Evolutionary conservation across 92 coral and sea anemone species (phyloP), one percentile per base, ranked within the genome.

Genomic region (Phenganax marumi): DNA sequence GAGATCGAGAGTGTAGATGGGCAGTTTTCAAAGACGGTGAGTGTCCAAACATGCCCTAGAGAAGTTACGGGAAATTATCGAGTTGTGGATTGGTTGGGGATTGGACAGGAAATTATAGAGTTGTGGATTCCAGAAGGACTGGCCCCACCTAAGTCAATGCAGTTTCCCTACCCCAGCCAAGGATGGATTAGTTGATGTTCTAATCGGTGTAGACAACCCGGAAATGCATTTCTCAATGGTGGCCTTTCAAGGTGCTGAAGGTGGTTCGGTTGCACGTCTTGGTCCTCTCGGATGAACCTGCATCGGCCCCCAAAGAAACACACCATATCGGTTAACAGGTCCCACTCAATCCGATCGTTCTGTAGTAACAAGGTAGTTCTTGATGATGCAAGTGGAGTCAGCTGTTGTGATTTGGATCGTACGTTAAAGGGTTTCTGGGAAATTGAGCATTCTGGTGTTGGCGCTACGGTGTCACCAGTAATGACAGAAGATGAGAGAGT

Each of bases 1-100:
- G 90, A 78, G 50, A 71, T 89, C 50, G 88, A 89, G 84, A 90
- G 85, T 73, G 89, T 82, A 10, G 54, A 76, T 77, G 89, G 92
- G 50, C 81, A 77, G 81, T 87, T 87, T 56, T 39, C 46, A 51
- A 86, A 68, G 57, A 73, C 74, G 68, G 70, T 86, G 23, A 81
- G 71, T 23, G 91, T 78, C 18, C 86, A 85, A 65, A 89, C 83
- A 0, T 89, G 89, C 76, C 89, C 89, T 48, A 66, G 68, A 57
- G 54, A 69, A 61, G 89, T 85, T 57, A 88, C 90, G 10, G 92
- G 92, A 11, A 70, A 54, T 68, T 22, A 71, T 43, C 75, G 81
- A 21, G 90, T 81, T 7, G 92, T 79, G 25, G 83, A 90, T 75
- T 90, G 92, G 83, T 82, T 23, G n/a, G n/a, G n/a, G n/a, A n/a